Conservation (phyloP, 2,113 vertebrate species). For the Peromyscus maniculatus region DNA sequence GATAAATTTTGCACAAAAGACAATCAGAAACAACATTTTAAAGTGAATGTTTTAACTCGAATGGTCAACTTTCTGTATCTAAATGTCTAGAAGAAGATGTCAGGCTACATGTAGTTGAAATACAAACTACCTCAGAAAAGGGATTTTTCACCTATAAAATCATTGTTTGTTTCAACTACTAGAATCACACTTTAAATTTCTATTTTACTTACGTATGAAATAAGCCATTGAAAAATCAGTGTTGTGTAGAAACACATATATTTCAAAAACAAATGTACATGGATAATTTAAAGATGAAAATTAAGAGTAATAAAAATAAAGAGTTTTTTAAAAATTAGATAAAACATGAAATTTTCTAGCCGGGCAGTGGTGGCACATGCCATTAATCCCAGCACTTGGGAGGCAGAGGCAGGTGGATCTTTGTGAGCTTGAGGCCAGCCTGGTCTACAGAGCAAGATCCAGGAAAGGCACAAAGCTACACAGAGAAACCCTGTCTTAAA, state of each 20-base stretch:
- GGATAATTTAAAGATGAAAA: slow-evolving; percentile 2
- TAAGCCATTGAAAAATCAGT: background rate
- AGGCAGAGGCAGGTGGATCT: too few species aligned
- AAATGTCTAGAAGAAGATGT: background rate
- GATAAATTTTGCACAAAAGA: background rate
- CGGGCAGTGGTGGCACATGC: too few species aligned
- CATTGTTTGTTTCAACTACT: background rate
- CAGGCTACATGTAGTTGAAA: background rate
- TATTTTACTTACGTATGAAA: background rate
- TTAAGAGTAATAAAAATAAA: background rate
- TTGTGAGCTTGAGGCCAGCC: too few species aligned
- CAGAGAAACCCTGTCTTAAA: too few species aligned
- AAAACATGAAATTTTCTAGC: background rate
- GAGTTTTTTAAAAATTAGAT: background rate
- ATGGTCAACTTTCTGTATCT: background rate
- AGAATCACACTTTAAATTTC: background rate
- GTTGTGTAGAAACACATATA: background rate
- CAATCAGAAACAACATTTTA: background rate
- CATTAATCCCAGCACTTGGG: too few species aligned
- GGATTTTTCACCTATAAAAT: background rate
- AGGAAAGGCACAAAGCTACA: too few species aligned
- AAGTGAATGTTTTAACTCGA: background rate
- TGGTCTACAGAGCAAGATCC: too few species aligned
- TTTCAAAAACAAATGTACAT: background rate
- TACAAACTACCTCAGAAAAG: background rate